Percentiles rank a stretch among this genome's conserved stretches.
Conservation (phyloP, 2,797 vertebrate species). For the Spinus olivaceus region DNA sequence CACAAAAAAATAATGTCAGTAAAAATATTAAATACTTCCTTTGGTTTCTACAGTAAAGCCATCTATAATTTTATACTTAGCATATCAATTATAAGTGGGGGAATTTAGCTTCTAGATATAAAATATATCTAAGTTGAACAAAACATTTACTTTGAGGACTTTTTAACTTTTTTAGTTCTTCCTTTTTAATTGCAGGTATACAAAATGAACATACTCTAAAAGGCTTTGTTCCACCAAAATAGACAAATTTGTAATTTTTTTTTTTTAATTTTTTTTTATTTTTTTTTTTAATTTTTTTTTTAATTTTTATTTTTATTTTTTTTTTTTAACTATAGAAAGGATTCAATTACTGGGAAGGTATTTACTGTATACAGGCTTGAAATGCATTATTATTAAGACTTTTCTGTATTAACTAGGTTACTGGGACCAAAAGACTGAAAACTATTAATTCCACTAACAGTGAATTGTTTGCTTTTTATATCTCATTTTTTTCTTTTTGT, state of each 20-base stretch:
- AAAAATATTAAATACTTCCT: background rate
- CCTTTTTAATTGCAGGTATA: background rate
- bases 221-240: background rate
- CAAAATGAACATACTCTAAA: fast-evolving
- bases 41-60: background rate
- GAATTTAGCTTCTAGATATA: background rate
- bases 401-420: background rate
- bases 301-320: background rate
- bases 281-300: background rate
- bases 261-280: background rate
- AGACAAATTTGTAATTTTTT: background rate
- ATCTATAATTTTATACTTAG: background rate
- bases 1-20: background rate
- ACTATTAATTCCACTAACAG: background rate
- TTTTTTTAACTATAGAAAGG: background rate
- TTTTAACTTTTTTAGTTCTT: background rate
- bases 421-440: background rate
- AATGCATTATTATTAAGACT: background rate
- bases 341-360: fast-evolving
- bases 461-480: background rate
- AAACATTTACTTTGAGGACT: background rate
- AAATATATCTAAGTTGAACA: background rate
- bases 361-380: background rate
- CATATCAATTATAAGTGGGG: background rate
- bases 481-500: background rate